phyloP scores from a whole-genome alignment of 2,113 vertebrate genomes.

The Lethenteron camtschaticum region DNA sequence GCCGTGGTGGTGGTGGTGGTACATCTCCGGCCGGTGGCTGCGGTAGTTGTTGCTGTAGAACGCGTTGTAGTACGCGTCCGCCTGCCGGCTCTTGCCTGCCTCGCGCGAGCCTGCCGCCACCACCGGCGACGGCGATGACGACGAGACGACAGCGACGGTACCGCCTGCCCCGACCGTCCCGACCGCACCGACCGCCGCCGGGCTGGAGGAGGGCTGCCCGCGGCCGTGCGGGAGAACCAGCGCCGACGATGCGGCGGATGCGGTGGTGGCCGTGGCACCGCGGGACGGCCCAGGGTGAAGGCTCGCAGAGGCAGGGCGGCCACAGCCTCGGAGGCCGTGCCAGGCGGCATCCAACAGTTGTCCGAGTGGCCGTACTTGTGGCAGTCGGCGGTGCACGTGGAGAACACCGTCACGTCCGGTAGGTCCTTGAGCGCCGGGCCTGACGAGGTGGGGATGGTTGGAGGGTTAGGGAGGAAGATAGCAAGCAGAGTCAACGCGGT shows the following conservation, averaged over 20 bases:
- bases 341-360: background rate
- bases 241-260: no score
- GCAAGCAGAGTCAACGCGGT: no score
- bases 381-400: background rate
- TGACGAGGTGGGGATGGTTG: background rate
- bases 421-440: background rate
- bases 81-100: background rate
- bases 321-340: background rate
- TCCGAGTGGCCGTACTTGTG: slow-evolving; percentile 1
- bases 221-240: no score
- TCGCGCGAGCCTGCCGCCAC: background rate
- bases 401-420: background rate
- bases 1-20: background rate
- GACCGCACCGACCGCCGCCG: no score
- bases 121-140: background rate
- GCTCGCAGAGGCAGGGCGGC: background rate
- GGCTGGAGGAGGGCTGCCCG: no score
- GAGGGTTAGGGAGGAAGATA: background rate
- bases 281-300: background rate
- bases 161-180: no score
- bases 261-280: background rate
- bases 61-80: slow-evolving; percentile 2
- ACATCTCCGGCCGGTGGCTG: background rate
- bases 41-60: slow-evolving; percentile 5
- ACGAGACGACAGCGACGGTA: no score